Conservation (phyloP, 1,140 invertebrate genomes). For the Branchinecta lynchi region DNA sequence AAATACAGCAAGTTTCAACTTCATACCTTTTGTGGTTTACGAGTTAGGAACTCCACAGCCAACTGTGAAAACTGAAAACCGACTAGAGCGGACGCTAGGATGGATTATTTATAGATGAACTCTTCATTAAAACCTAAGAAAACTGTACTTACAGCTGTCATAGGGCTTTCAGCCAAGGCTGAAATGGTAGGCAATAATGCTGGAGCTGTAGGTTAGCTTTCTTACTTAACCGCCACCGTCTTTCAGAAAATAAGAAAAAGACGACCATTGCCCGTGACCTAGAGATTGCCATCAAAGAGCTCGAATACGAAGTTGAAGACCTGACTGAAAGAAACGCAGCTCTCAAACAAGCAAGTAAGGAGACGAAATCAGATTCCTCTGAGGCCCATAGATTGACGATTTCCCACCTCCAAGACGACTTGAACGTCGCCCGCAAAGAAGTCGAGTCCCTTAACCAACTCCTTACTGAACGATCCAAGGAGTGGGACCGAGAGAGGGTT, state of each 20-base stretch:
- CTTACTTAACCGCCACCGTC: background rate
- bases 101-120: no score
- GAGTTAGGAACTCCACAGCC: no score
- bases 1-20: no score
- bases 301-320: background rate
- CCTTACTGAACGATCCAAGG: background rate
- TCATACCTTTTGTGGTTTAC: no score
- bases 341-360: background rate
- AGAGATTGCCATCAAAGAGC: background rate
- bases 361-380: background rate
- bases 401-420: background rate
- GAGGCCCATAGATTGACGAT: background rate
- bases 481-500: background rate
- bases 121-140: no score
- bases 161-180: no score
- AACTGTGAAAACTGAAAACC: no score
- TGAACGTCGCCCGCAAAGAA: background rate
- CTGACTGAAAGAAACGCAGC: background rate
- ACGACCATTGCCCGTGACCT: background rate
- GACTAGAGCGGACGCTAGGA: no score
- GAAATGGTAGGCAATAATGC: no score
- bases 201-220: no score
- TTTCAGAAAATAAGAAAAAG: background rate
- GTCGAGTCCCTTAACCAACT: background rate
- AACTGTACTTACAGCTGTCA: no score